phyloP scores from a whole-genome alignment of 2,797 vertebrate species.

The Epinephelus coioides region DNA sequence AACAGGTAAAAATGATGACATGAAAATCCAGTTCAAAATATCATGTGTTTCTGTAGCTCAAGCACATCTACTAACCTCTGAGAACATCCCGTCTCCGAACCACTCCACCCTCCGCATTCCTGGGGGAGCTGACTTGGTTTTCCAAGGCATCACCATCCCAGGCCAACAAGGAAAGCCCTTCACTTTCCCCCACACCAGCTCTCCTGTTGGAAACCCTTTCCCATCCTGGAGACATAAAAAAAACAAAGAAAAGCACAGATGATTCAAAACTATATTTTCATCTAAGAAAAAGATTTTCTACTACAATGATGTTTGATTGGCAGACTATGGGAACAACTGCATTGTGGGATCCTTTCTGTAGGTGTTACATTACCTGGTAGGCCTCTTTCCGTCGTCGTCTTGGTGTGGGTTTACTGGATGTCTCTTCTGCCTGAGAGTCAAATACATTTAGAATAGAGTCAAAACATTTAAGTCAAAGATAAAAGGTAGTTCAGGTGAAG shows the following conservation, averaged over 20 bases:
- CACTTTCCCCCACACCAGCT: conserved; percentile 86
- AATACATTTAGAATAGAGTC: conserved; percentile 28
- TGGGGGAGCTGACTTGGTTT: conserved; percentile 61
- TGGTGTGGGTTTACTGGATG: conserved; percentile 47
- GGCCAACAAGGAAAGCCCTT: conserved; percentile 88
- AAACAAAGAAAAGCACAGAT: neutral
- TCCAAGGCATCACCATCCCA: conserved; percentile 84
- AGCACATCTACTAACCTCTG: conserved; percentile 76
- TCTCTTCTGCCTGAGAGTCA: conserved; percentile 67
- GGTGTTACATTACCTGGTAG: conserved; percentile 75
- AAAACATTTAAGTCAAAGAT: neutral
- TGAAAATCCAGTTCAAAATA: neutral
- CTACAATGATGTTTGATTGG: neutral
- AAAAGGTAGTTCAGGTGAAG: neutral
- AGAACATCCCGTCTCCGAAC: conserved; percentile 89
- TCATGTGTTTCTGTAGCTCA: neutral
- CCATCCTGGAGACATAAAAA: conserved; percentile 76
- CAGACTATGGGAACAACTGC: neutral
- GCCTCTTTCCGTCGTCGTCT: conserved; percentile 57
- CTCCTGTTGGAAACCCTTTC: conserved; percentile 80
- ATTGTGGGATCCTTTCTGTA: neutral
- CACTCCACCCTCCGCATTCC: conserved; percentile 84
- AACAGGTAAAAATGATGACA: neutral
- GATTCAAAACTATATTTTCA: neutral
- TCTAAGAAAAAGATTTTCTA: neutral